phyloP scores from a whole-genome alignment of 2,797 vertebrate genomes.

The Pempheris klunzingeri region DNA sequence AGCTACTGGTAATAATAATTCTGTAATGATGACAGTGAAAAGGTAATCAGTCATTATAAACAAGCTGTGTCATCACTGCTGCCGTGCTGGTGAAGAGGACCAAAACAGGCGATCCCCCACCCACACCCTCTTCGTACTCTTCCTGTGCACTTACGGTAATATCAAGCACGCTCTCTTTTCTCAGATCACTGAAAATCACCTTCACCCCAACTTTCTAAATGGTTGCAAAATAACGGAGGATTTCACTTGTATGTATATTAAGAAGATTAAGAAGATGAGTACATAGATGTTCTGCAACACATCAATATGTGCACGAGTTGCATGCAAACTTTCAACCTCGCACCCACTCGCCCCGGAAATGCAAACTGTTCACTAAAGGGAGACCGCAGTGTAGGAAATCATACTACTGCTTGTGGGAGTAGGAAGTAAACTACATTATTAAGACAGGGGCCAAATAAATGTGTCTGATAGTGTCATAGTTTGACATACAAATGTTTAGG shows the following conservation, averaged over 20 bases:
- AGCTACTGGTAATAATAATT: not conserved
- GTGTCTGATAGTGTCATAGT: not conserved
- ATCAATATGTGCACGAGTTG: not conserved
- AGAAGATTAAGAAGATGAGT: not conserved
- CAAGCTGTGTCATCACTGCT: slow-evolving; percentile 67
- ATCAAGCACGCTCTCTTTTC: slow-evolving; percentile 59
- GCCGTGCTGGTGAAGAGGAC: slow-evolving; percentile 59
- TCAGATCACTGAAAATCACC: slow-evolving; percentile 36
- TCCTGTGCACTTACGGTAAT: slow-evolving; percentile 86
- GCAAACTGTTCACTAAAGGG: slow-evolving; percentile 48
- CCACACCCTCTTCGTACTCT: slow-evolving; percentile 74
- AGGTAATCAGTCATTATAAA: slow-evolving; percentile 22
- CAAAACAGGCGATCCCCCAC: slow-evolving; percentile 83
- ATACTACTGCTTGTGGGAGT: slow-evolving; percentile 66
- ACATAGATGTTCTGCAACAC: slow-evolving; percentile 8
- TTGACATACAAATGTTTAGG: not conserved
- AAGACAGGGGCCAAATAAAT: slow-evolving; percentile 29
- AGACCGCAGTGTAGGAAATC: slow-evolving; percentile 69
- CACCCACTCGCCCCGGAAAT: slow-evolving; percentile 56
- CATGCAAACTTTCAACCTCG: slow-evolving; percentile 39
- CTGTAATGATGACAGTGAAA: not conserved
- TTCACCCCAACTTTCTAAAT: not conserved
- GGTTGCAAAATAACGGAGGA: not conserved
- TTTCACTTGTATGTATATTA: not conserved
- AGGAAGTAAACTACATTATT: slow-evolving; percentile 43